These are phyloP conservation scores for Chinchilla lanigera DNA, from an alignment of 2,113 vertebrate species.

Conservation along the genomic window DNA sequence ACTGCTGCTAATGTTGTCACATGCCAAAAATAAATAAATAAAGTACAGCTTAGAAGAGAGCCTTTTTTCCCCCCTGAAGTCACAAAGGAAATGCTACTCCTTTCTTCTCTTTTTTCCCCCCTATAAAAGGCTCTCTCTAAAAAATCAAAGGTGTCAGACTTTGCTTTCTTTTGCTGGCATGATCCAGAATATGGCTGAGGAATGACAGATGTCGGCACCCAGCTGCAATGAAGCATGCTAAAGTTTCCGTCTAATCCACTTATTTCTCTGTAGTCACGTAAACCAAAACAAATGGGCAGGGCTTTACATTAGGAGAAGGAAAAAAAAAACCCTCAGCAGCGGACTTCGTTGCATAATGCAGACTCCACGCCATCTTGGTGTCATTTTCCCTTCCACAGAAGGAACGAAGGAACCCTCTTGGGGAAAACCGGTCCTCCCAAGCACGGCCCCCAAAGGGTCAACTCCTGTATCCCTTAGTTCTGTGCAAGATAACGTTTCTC, in stretches of 20 bases:
- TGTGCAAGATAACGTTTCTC: background rate
- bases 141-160: conserved; percentile 90
- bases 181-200: conserved; percentile 90
- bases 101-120: conserved; percentile 73
- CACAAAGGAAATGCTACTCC: conserved; percentile 84
- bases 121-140: conserved; percentile 86
- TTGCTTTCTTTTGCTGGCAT: conserved; percentile 87
- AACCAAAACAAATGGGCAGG: conserved; percentile 90
- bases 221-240: conserved; percentile 93
- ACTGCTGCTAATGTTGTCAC: conserved; percentile 42
- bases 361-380: conserved; percentile 84
- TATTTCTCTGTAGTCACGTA: conserved; percentile 88
- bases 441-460: background rate
- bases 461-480: background rate
- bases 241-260: conserved; percentile 93
- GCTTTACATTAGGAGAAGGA: conserved; percentile 83
- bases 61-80: conserved; percentile 74
- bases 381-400: conserved; percentile 75
- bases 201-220: conserved; percentile 96
- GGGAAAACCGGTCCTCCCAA: conserved; percentile 70
- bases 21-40: background rate
- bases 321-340: conserved; percentile 78
- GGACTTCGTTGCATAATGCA: conserved; percentile 84
- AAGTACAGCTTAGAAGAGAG: conserved; percentile 26
- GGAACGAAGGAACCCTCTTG: conserved; percentile 61